Base-by-base conservation (phyloP, 2,888 invertebrate species). In the Chorisops tibialis region DNA sequence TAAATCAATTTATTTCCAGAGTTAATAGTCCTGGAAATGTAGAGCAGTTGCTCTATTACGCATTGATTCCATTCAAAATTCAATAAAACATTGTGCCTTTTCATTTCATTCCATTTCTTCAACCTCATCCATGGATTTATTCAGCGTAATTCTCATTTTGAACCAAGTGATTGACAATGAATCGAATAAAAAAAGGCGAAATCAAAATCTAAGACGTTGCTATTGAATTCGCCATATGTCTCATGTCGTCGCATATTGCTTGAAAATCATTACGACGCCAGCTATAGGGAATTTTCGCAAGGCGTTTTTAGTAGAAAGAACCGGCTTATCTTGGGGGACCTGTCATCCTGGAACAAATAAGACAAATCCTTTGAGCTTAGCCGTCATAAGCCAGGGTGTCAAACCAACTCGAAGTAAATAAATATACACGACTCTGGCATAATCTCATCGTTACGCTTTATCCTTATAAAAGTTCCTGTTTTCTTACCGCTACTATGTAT, bases 361-460 rank as follows among this genome's bases (percentile, higher is more conserved):
- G 24, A 54, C 21, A 51, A 59, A 63, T 63, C 60, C 49, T 16
- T 49, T 54, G 48, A 49, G 63, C 59, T 54, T 63, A 48, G 54
- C 47, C 49, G 61, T 63, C 61, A 61, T 63, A 58, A 63, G 50
- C 61, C 49, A 50, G 37, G 50, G 45, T 61, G 52, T 50, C 59
- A 59, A 59, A 59, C 14, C 49, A 43, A 37, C 37, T 21, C 37
- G 38, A 37, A 63, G 63, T 63, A 56, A 63, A 63, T 63, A 63
- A 63, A 63, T 61, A 63, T 43, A 63, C 63, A 61, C 51, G 61
- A 47, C 63, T 54, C 43, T 12, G 7, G 47, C 43, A 41, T 51
- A 63, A 63, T 61, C 61, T 52, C 11, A 4, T 35, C 37, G 37
- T 51, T 18, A 38, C 39, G 30, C 41, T 51, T 58, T 62, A 37